Evolutionary conservation across 2,888 invertebrate species (phyloP).

Genomic region (Ischnura elegans): DNA sequence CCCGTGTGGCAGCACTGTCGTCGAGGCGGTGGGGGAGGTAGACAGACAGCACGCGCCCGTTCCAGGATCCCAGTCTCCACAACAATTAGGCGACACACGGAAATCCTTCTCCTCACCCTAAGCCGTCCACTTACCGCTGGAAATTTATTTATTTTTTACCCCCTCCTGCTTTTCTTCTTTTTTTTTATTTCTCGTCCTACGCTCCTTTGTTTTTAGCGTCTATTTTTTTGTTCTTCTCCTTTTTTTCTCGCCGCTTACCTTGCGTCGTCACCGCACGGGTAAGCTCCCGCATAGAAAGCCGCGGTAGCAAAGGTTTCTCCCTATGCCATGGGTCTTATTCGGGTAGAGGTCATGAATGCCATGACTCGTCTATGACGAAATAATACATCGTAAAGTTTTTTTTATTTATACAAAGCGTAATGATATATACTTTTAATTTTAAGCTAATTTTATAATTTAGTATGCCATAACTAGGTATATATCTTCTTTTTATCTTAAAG

Average conservation of each 20-base stretch:
- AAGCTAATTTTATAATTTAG: no score
- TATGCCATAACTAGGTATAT: no score
- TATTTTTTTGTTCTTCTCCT: not conserved
- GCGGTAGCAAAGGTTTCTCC: no score
- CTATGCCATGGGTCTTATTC: no score
- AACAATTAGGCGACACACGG: constrained; percentile 57
- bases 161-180: not conserved
- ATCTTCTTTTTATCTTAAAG: no score
- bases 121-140: not conserved
- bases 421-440: no score
- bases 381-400: no score
- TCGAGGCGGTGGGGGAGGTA: not conserved
- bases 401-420: no score
- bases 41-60: constrained; percentile 39
- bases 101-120: not conserved
- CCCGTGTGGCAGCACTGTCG: not conserved
- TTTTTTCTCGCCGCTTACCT: not conserved
- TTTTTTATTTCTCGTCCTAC: not conserved
- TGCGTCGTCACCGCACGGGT: no score
- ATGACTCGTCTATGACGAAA: no score
- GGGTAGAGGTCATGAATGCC: no score
- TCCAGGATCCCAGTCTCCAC: constrained; percentile 44
- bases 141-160: not conserved
- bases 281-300: no score
- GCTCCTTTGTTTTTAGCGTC: not conserved